Conservation (phyloP, 2,113 vertebrate species). For the Ancistrus triradiatus region DNA sequence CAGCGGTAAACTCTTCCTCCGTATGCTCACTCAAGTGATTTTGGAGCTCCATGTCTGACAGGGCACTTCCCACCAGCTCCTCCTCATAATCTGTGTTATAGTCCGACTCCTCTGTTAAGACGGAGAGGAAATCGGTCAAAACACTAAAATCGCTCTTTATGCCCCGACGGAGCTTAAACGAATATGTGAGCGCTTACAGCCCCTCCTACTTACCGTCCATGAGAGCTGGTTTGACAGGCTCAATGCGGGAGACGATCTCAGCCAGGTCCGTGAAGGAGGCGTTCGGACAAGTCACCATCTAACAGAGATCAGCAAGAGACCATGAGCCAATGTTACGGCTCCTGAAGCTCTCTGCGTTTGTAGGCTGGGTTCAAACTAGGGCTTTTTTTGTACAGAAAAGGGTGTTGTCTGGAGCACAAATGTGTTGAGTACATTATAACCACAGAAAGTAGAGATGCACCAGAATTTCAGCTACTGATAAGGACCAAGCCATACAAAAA, state of each 20-base stretch:
- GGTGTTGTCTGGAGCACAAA: no score
- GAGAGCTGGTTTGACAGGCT: conserved; percentile 74
- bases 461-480: no score
- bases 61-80: conserved; percentile 75
- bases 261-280: conserved; percentile 94
- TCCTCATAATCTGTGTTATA: conserved; percentile 90
- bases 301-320: conserved; percentile 5
- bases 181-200: background rate
- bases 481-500: no score
- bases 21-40: conserved; percentile 60
- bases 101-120: conserved; percentile 83
- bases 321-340: no score
- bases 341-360: no score
- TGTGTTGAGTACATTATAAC: no score
- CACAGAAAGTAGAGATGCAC: no score
- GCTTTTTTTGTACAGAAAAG: no score
- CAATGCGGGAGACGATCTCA: conserved; percentile 90
- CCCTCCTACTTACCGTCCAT: conserved; percentile 76
- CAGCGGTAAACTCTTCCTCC: conserved; percentile 70
- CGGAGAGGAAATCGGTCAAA: conserved; percentile 35
- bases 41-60: conserved; percentile 65
- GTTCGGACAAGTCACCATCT: conserved; percentile 84
- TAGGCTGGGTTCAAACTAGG: no score
- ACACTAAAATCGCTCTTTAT: background rate
- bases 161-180: background rate